A percentile compares a stretch with the other conserved stretches of the same genome.
Evolutionary conservation across 2,113 vertebrate genomes (phyloP).

Genomic region (Scalopus aquaticus): DNA sequence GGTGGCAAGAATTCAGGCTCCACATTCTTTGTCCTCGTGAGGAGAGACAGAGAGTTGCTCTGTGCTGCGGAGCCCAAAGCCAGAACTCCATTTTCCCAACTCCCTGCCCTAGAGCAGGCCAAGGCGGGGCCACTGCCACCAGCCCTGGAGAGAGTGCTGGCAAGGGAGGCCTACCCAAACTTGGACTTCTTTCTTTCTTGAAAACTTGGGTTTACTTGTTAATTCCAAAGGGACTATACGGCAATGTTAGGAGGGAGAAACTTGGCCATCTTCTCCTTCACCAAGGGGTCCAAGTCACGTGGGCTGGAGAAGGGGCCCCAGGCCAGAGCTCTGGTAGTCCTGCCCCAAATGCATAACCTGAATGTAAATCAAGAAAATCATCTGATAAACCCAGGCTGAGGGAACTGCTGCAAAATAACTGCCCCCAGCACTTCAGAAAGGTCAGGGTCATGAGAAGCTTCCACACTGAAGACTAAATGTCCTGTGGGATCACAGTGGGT

Average conservation of each 20-base stretch:
- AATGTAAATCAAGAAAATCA: not conserved
- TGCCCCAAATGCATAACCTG: not conserved
- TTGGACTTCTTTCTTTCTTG: constrained; percentile 36
- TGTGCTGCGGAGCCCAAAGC: constrained; percentile 38
- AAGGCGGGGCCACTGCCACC: not conserved
- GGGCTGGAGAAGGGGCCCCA: not conserved
- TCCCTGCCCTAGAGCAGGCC: not conserved
- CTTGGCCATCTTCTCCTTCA: not conserved
- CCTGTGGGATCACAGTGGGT: not conserved
- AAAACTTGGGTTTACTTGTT: constrained; percentile 48
- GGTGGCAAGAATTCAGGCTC: constrained; percentile 17
- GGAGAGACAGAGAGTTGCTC: constrained; percentile 55
- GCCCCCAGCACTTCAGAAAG: not conserved
- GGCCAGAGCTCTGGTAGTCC: not conserved
- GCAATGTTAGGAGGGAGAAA: not conserved
- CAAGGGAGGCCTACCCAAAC: constrained; percentile 48
- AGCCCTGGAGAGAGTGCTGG: not conserved
- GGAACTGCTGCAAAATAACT: not conserved
- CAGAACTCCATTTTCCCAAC: not conserved
- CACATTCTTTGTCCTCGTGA: constrained; percentile 67
- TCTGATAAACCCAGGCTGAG: not conserved
- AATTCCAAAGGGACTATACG: not conserved
- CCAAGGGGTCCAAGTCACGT: not conserved
- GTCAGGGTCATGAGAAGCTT: not conserved
- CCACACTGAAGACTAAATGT: not conserved